Evolutionary conservation across 1,140 invertebrate genomes (phyloP), one percentile per base, ranked within the genome.

Genomic region (Drosophila kikkawai): DNA sequence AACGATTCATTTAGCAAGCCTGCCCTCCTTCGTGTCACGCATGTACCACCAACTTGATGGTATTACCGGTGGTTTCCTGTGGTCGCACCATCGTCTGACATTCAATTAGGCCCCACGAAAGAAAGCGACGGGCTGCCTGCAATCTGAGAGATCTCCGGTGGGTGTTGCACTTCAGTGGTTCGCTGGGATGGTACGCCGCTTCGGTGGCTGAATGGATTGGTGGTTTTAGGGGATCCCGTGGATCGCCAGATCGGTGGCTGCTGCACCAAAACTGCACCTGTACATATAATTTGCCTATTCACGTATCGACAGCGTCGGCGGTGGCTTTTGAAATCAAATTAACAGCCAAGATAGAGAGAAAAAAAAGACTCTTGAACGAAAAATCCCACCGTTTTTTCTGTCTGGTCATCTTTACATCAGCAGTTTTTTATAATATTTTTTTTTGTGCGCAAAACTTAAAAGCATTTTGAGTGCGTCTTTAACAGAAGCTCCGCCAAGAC

Each of bases 401-500:
- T 85, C 61, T 44, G 75, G 82, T 85, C 82, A 85, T 85, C 82
- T 85, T 82, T 79, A 73, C 70, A 86, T 86, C 82, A 86, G 82
- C 82, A 86, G 67, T 80, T 63, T 68, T 67, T 22, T 22, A 22
- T 22, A 22, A 22, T 29, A 29, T 29, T 6, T 57, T 61, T 63
- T 67, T 60, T 56, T 4, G 41, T 66, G 71, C 51, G 82, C 82
- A 77, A 85, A 85, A 85, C 82, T 79, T 85, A 85, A 85, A 85
- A 85, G 82, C 82, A 85, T 85, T 85, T 85, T 85, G 79, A 85
- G 74, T 85, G 82, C 66, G 82, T 85, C 82, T 85, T 85, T 81
- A 85, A 85, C 82, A 85, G 82, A 85, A 85, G 78, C 82, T 47
- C 61, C 26, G 19, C 29, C 17, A 22, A 26, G 26, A 9, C 29